Base-by-base conservation (phyloP, 2,888 invertebrate genomes). In the Acanthosepion pharaonis region DNA sequence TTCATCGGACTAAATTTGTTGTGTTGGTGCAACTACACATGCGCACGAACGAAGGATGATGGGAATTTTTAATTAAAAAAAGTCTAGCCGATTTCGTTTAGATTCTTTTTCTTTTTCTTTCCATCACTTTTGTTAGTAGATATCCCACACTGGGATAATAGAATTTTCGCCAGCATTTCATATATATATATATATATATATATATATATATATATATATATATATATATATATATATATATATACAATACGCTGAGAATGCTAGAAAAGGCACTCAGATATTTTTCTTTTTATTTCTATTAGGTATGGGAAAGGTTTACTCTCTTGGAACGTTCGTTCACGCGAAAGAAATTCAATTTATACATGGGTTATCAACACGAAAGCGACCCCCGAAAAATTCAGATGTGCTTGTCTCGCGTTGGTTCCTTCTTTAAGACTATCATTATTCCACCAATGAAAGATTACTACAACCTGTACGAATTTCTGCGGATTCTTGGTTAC, bases 401-500 rank as follows among this genome's bases (percentile, higher is more conserved):
- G 95, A 97, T 98, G 95, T 98, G 98, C 96, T 97, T 98, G 91
- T 98, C 98, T 92, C 98, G 98, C 95, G 98, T 98, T 51, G 98
- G 98, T 0, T 97, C 97, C 94, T 98, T 98, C 96, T 98, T 98
- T 96, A 98, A 98, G 95, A 98, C 98, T 23, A 97, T 99, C 59
- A 98, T 98, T 33, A 98, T 99, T 95, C 98, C 98, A 64, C 98
- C 98, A 0, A 98, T 98, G 98, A 97, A 98, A 95, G 98, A 98
- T 97, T 98, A 98, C 96, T 98, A 98, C 97, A 98, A 98, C 97
- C 98, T 99, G 92, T 98, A 98, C 97, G 98, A 98, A 97, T 99
- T 99, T 96, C 98, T 99, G 98, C 98, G 98, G 95, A 98, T 98
- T 98, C 97, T 98, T n/a, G 98, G 98, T 0, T 98, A 98, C 98